Conservation (phyloP, 2,888 invertebrate species). For the Hemistola chrysoprasaria region DNA sequence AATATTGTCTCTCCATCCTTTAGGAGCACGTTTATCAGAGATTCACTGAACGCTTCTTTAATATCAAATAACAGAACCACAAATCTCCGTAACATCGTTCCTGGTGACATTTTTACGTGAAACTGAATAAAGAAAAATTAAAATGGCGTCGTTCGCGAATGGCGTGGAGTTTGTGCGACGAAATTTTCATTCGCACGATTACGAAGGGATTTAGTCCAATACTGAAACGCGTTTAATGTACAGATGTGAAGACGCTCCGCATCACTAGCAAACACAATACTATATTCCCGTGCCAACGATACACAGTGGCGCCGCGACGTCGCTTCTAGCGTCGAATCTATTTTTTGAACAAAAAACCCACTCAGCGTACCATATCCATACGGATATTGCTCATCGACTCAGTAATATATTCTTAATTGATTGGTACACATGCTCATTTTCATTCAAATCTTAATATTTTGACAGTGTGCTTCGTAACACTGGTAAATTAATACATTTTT, state of each 20-base stretch:
- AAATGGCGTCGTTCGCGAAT: constrained; percentile 55
- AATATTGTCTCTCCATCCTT: constrained; percentile 67
- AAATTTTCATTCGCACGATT: constrained; percentile 59
- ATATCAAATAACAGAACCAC: constrained; percentile 71
- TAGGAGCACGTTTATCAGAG: constrained; percentile 67
- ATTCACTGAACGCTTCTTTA: constrained; percentile 78
- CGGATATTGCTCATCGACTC: constrained; percentile 3
- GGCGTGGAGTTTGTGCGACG: constrained; percentile 36
- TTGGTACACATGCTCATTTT: constrained; percentile 1
- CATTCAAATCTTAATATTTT: constrained; percentile 19
- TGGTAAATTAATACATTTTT: constrained; percentile 6
- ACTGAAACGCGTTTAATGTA: constrained; percentile 75
- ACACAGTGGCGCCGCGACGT: constrained; percentile 63
- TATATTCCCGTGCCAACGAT: constrained; percentile 69
- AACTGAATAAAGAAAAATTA: constrained; percentile 22
- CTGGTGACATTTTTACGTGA: constrained; percentile 47
- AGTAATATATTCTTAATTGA: constrained; percentile 11
- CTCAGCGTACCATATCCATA: constrained; percentile 16
- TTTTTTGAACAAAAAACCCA: constrained; percentile 54
- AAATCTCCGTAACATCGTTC: constrained; percentile 59
- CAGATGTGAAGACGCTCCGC: constrained; percentile 74
- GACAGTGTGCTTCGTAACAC: constrained; percentile 14
- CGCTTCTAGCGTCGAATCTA: constrained; percentile 54
- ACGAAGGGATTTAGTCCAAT: constrained; percentile 65
- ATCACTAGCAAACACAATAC: constrained; percentile 63